Percentiles rank a stretch among this genome's conserved stretches.
These are phyloP conservation scores for Carcina quercana DNA, from an alignment of 2,888 invertebrate species.

Conservation along the genomic window DNA sequence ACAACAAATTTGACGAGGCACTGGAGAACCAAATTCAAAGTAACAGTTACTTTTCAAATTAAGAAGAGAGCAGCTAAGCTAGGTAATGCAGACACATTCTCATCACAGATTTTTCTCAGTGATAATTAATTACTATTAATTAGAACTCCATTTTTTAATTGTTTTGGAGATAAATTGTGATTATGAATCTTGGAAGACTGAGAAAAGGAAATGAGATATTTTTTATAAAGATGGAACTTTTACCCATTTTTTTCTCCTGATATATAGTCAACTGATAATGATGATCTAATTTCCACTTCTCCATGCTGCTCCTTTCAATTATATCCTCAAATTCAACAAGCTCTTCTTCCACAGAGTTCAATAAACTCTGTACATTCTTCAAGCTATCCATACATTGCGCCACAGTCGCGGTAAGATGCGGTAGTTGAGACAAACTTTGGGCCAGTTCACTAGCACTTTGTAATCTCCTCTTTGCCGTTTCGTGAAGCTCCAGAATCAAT, in stretches of 20 bases:
- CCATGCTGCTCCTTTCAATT: constrained; percentile 80
- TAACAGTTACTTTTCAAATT: no score
- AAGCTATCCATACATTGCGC: constrained; percentile 68
- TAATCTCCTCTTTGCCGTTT: constrained; percentile 38
- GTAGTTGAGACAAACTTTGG: constrained; percentile 47
- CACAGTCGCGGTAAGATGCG: constrained; percentile 53
- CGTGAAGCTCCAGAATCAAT: constrained; percentile 49
- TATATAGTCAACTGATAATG: constrained; percentile 81
- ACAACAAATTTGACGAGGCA: no score
- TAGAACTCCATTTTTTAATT: no score
- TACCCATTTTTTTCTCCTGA: constrained; percentile 82
- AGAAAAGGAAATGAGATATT: background rate
- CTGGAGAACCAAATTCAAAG: no score
- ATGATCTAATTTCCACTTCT: constrained; percentile 82
- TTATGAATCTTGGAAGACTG: no score
- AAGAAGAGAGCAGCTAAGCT: no score
- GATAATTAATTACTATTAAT: no score
- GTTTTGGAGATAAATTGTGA: no score
- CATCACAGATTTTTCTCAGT: no score
- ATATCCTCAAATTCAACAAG: constrained; percentile 79
- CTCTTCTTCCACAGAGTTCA: constrained; percentile 78
- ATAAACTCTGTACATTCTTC: constrained; percentile 68
- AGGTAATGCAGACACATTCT: no score
- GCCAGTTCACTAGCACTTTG: constrained; percentile 51
- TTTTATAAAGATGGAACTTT: no score